Base-by-base conservation (phyloP, 2,113 vertebrate species). In the Hemiprocne comata region DNA sequence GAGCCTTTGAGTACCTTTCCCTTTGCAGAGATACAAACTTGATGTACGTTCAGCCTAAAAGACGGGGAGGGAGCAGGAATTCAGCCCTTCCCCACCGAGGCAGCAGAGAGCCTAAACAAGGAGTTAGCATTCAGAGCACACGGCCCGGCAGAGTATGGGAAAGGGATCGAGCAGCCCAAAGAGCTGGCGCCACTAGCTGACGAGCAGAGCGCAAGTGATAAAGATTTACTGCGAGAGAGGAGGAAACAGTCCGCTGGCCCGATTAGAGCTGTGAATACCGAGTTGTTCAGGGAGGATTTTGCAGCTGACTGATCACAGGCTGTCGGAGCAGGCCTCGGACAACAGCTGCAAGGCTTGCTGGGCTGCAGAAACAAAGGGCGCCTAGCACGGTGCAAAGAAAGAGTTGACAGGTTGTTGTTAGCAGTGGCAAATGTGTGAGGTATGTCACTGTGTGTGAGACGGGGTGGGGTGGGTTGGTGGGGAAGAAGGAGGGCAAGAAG, bases 281-380 rank as follows among this genome's bases (percentile, higher is more conserved):
- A 97, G 97, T 98, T 98, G 98, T 98, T 97, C 97, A 97, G 96
- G 97, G 97, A 94, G 96, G 97, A 98, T 98, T 97, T 97, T 93
- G 97, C 97, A 98, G 97, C 97, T 97, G 95, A 98, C 98, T 98
- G 98, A 98, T 98, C 98, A 98, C 97, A 98, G 98, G 98, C 98
- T 98, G 98, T 97, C 96, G 96, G 97, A 98, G 98, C 98, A 96
- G 97, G 98, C 97, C 96, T 97, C 94, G 97, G 97, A 97, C 98
- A 98, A 98, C 98, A 98, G 98, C 98, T 98, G 98, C 98, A 98
- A 98, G 97, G 97, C 98, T 98, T 97, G 98, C 98, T 94, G 96
- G 97, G 97, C 95, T 91, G 95, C 84, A 40, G 87, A 90, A 85
- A 98, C 98, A 98, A 98, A 98, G 97, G 97, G 98, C 94, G 97